Percentiles rank a stretch among this genome's conserved stretches.
phyloP scores from a whole-genome alignment of 1,140 invertebrate genomes.

The Cheumatopsyche charites region DNA sequence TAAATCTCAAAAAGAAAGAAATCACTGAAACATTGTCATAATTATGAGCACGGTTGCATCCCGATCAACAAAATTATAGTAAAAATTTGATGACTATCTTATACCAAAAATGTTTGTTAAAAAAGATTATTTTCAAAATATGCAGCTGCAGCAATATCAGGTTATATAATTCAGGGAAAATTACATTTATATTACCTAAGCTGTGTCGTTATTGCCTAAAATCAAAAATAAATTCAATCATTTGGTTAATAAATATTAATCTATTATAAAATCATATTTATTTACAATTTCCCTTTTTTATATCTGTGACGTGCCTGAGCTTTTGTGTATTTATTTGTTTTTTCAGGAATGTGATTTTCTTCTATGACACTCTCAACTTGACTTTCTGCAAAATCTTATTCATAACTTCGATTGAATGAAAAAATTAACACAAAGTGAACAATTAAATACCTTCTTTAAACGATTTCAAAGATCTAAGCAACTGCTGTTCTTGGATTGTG shows the following conservation, averaged over 20 bases:
- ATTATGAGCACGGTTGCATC: too few relatives aligned
- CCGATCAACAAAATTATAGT: too few relatives aligned
- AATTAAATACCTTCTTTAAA: slow-evolving; percentile 17
- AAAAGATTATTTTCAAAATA: too few relatives aligned
- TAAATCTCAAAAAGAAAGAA: too few relatives aligned
- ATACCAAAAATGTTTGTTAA: too few relatives aligned
- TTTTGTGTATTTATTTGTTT: slow-evolving; percentile 66
- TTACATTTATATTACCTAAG: not conserved
- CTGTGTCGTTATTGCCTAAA: slow-evolving; percentile 11
- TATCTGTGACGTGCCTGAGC: slow-evolving; percentile 72
- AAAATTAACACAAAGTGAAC: not conserved
- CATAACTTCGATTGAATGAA: not conserved
- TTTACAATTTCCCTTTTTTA: slow-evolving; percentile 66
- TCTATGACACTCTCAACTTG: slow-evolving; percentile 50
- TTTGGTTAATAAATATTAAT: not conserved
- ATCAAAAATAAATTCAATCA: not conserved
- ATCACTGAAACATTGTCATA: too few relatives aligned
- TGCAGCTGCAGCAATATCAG: too few relatives aligned
- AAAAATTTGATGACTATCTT: too few relatives aligned
- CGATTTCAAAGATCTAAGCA: not conserved
- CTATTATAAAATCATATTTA: not conserved
- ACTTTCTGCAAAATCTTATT: slow-evolving; percentile 1
- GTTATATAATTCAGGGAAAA: too few relatives aligned
- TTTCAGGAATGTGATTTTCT: slow-evolving; percentile 53
- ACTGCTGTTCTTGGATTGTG: not conserved